Evolutionary conservation across 2,113 vertebrate species (phyloP).

Genomic region (Mastomys coucha): DNA sequence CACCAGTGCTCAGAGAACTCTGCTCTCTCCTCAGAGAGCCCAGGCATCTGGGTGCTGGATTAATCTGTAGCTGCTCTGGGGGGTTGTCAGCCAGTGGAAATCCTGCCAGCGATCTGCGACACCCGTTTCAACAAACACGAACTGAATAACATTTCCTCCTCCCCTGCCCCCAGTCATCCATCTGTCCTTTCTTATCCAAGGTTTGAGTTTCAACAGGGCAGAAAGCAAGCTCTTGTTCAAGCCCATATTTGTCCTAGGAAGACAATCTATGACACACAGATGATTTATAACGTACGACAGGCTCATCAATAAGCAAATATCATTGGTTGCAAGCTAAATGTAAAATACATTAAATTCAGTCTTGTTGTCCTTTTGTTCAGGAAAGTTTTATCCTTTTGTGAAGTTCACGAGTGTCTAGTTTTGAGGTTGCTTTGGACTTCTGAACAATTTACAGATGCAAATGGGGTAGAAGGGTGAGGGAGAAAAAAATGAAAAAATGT

Average conservation of each 20-base stretch:
- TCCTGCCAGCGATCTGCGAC: slow-evolving; percentile 63
- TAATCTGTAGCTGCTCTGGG: slow-evolving; percentile 48
- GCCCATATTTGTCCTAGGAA: background rate
- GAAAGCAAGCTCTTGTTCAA: slow-evolving; percentile 36
- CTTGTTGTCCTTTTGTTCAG: background rate
- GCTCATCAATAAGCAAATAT: background rate
- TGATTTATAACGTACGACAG: background rate
- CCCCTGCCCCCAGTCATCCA: slow-evolving; percentile 42
- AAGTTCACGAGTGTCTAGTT: background rate
- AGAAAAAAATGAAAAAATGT: background rate
- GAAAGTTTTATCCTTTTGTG: background rate
- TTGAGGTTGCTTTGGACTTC: background rate
- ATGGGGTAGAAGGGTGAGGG: background rate
- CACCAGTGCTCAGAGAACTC: background rate
- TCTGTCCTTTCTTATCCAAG: slow-evolving; percentile 66
- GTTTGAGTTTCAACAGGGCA: slow-evolving; percentile 47
- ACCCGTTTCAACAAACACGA: slow-evolving; percentile 64
- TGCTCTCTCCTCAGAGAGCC: background rate
- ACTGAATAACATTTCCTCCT: slow-evolving; percentile 65
- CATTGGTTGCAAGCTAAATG: background rate
- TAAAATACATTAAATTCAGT: background rate
- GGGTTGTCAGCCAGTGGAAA: slow-evolving; percentile 49
- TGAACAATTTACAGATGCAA: background rate
- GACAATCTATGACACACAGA: background rate
- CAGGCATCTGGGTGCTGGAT: slow-evolving; percentile 27